Conservation (phyloP, 1,140 invertebrate species). For the Drosophila auraria region DNA sequence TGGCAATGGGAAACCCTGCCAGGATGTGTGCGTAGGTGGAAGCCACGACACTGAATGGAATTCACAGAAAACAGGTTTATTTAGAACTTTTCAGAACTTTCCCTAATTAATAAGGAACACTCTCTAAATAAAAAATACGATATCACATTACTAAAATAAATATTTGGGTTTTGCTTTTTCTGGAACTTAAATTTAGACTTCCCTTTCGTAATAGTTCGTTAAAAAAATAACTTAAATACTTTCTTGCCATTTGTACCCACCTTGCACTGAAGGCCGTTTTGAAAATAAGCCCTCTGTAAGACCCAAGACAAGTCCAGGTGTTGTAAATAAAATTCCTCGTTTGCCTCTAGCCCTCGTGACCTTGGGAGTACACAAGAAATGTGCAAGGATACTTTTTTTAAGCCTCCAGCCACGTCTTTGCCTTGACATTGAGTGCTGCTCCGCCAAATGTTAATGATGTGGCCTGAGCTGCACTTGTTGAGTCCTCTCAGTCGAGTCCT, state of each 20-base stretch:
- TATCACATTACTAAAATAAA: no score
- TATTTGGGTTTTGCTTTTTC: no score
- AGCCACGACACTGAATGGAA: conserved; percentile 36
- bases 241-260: not conserved
- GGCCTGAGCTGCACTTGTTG: conserved; percentile 78
- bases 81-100: no score
- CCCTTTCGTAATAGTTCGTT: not conserved
- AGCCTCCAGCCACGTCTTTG: conserved; percentile 29
- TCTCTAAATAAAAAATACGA: no score
- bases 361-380: conserved; percentile 22
- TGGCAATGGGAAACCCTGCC: conserved; percentile 13
- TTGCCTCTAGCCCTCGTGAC: conserved; percentile 40
- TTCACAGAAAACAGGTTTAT: not conserved
- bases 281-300: conserved; percentile 8
- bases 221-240: conserved; percentile 3
- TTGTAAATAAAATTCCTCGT: conserved; percentile 24
- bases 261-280: conserved; percentile 5
- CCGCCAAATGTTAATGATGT: conserved; percentile 74
- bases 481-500: conserved; percentile 21
- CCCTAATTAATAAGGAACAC: no score
- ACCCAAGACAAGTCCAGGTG: not conserved
- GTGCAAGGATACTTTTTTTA: conserved; percentile 13
- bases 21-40: conserved; percentile 41
- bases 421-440: conserved; percentile 64
- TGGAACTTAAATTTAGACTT: not conserved